phyloP scores from a whole-genome alignment of 2,797 vertebrate genomes.

The Malurus leucopterus region DNA sequence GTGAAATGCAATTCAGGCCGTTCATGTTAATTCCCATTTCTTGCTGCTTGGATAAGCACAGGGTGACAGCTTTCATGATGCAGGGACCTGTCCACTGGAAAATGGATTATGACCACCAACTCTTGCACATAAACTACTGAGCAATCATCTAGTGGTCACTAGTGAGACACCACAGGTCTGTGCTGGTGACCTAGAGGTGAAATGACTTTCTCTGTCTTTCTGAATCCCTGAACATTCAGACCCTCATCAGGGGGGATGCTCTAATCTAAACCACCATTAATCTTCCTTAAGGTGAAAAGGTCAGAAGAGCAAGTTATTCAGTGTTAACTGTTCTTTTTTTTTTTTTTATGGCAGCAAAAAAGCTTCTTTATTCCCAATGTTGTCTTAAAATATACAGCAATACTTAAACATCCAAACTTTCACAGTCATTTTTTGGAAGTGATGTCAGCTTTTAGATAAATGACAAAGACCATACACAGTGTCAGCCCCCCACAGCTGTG shows the following conservation, averaged over 20 bases:
- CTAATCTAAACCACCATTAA: constrained; percentile 60
- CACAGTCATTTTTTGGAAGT: background rate
- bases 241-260: constrained; percentile 3
- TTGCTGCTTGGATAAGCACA: background rate
- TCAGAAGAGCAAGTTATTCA: constrained; percentile 35
- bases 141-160: constrained; percentile 31
- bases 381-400: background rate
- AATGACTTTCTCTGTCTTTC: constrained; percentile 14
- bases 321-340: background rate
- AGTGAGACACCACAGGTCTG: constrained; percentile 6
- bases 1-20: background rate
- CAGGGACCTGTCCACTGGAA: background rate
- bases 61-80: background rate
- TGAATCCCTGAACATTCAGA: constrained; percentile 14
- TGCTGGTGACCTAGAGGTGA: constrained; percentile 44
- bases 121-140: background rate
- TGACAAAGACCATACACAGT: background rate
- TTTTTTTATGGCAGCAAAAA: background rate
- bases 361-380: background rate
- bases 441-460: constrained; percentile 18
- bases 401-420: background rate
- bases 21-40: background rate
- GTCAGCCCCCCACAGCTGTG: constrained; percentile 51
- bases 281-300: constrained; percentile 60
- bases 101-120: constrained; percentile 10